phyloP scores from a whole-genome alignment of 2,888 invertebrate species.

The Geotrupes spiniger region DNA sequence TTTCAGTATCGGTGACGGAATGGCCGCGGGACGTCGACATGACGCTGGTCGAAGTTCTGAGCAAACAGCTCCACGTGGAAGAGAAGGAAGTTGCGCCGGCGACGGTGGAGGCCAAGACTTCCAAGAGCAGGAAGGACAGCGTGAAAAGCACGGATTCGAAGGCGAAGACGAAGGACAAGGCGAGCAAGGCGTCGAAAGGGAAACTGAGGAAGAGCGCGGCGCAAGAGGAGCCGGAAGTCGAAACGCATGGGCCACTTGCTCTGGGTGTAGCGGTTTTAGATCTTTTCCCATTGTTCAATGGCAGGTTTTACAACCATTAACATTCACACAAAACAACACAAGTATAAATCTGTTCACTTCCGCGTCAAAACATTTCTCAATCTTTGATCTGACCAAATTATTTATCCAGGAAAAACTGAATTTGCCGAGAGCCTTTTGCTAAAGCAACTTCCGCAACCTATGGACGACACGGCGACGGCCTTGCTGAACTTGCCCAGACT shows the following conservation, averaged over 20 bases:
- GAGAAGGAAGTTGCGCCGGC: conserved; percentile 11
- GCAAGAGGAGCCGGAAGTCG: neutral
- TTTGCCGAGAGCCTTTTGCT: conserved; percentile 16
- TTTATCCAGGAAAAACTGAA: conserved; percentile 12
- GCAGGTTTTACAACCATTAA: conserved; percentile 18
- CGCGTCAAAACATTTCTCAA: no score
- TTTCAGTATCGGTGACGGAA: conserved; percentile 37
- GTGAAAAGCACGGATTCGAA: conserved; percentile 15
- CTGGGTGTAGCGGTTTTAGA: conserved; percentile 30
- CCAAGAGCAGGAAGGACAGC: neutral
- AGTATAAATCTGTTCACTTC: no score
- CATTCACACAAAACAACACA: no score
- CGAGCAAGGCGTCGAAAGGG: conserved; percentile 5
- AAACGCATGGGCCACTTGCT: conserved; percentile 21
- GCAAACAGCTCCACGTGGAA: neutral
- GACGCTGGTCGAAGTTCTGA: conserved; percentile 12
- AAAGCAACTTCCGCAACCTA: conserved; percentile 7
- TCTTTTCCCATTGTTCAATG: conserved; percentile 32
- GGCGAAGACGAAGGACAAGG: conserved; percentile 23
- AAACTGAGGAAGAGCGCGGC: conserved; percentile 1
- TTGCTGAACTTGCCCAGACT: conserved; percentile 39
- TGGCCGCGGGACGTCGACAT: conserved; percentile 31
- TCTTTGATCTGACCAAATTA: no score
- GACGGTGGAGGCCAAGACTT: conserved; percentile 6
- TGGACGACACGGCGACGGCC: conserved; percentile 34